Percentiles rank a stretch among this genome's conserved stretches.
phyloP scores from a whole-genome alignment of 2,797 vertebrate genomes.

The Phataginus tricuspis region DNA sequence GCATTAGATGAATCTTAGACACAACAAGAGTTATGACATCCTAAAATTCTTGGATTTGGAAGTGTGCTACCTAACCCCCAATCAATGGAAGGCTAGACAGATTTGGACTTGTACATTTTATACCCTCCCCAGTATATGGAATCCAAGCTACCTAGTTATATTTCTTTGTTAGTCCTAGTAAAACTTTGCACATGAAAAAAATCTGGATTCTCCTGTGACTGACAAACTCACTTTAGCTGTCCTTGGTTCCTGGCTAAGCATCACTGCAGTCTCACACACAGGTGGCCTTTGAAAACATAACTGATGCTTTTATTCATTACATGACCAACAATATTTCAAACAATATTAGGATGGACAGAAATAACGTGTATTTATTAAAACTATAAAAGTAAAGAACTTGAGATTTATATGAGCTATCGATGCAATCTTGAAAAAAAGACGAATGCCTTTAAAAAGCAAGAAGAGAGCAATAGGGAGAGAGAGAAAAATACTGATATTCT shows the following conservation, averaged over 20 bases:
- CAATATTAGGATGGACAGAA: constrained; percentile 58
- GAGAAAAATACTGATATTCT: not conserved
- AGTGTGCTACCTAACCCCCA: not conserved
- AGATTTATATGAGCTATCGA: constrained; percentile 57
- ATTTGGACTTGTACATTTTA: not conserved
- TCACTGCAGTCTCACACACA: not conserved
- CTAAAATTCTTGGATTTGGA: not conserved
- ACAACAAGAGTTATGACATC: not conserved
- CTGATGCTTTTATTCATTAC: constrained; percentile 68
- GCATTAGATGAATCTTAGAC: not conserved
- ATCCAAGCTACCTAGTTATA: not conserved
- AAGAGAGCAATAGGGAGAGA: not conserved
- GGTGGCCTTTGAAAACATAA: constrained; percentile 54
- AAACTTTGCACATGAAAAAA: not conserved
- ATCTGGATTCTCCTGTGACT: constrained; percentile 1
- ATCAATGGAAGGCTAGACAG: not conserved
- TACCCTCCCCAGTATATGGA: not conserved
- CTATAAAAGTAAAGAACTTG: constrained; percentile 56
- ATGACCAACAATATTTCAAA: constrained; percentile 61
- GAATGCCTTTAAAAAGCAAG: constrained; percentile 52
- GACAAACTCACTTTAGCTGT: constrained; percentile 31
- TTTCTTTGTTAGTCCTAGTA: constrained; percentile 3
- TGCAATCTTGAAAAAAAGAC: constrained; percentile 57
- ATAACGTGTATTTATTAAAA: constrained; percentile 70
- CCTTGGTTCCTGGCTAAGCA: constrained; percentile 58